Evolutionary conservation across 2,888 invertebrate genomes (phyloP).

Genomic region (Pseudococcus viburni): DNA sequence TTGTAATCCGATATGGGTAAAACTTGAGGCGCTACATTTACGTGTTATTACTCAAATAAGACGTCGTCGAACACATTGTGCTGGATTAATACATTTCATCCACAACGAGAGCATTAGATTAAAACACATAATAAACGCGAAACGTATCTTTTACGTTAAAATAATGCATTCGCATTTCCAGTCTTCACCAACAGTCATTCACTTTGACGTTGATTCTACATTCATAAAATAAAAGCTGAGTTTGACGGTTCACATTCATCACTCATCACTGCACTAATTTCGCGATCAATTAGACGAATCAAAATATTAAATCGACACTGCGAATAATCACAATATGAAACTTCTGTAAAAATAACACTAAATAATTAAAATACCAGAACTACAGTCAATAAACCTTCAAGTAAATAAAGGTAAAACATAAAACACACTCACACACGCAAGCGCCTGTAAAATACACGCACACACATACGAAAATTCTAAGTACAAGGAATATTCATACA

Average conservation of each 20-base stretch:
- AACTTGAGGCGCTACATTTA: slow-evolving; percentile 64
- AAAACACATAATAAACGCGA: slow-evolving; percentile 57
- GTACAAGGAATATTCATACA: slow-evolving; percentile 54
- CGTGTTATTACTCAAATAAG: slow-evolving; percentile 48
- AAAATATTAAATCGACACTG: slow-evolving; percentile 4
- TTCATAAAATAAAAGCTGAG: slow-evolving; percentile 11
- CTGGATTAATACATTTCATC: slow-evolving; percentile 21
- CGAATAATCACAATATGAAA: slow-evolving; percentile 59
- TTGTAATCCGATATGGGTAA: slow-evolving; percentile 66
- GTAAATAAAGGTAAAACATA: slow-evolving; percentile 65
- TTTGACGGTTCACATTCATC: slow-evolving; percentile 37
- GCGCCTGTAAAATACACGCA: slow-evolving; percentile 32
- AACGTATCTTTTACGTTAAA: slow-evolving; percentile 33
- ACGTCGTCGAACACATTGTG: slow-evolving; percentile 31
- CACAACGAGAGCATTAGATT: slow-evolving; percentile 25
- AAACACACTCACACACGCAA: slow-evolving; percentile 62
- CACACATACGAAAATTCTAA: slow-evolving; percentile 41
- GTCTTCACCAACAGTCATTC: slow-evolving; percentile 55
- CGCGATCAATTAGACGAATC: neutral
- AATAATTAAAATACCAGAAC: slow-evolving; percentile 65
- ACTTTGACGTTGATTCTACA: slow-evolving; percentile 45
- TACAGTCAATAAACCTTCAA: slow-evolving; percentile 65
- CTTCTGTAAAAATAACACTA: slow-evolving; percentile 57
- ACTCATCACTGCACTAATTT: slow-evolving; percentile 5
- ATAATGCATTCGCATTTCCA: slow-evolving; percentile 63